phyloP scores from a whole-genome alignment of 2,113 vertebrate genomes.

The Galemys pyrenaicus region DNA sequence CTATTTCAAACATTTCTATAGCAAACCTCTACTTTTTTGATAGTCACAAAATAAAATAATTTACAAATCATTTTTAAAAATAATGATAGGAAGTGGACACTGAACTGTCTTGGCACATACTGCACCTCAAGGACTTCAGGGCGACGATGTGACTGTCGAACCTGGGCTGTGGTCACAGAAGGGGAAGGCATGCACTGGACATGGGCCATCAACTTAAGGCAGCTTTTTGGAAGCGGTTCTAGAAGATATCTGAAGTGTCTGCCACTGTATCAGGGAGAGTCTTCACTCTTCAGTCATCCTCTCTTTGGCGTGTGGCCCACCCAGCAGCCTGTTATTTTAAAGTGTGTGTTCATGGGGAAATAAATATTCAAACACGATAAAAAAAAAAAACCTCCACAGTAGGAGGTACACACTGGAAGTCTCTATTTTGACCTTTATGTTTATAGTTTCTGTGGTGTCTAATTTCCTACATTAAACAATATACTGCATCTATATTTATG shows the following conservation, averaged over 20 bases:
- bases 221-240: background rate
- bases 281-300: background rate
- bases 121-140: background rate
- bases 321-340: background rate
- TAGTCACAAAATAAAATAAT: background rate
- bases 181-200: background rate
- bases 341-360: background rate
- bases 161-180: background rate
- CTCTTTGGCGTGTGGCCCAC: background rate
- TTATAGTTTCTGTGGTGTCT: too few relatives aligned
- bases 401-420: background rate
- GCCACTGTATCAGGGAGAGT: accelerated
- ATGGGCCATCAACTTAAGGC: accelerated
- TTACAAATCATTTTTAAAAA: background rate
- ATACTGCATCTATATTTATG: background rate
- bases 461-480: background rate
- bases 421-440: background rate
- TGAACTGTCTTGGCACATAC: background rate
- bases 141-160: accelerated
- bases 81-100: background rate
- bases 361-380: background rate
- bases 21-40: background rate
- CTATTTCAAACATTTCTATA: background rate
- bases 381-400: background rate
- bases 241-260: too few relatives aligned